Conservation (phyloP, 2,888 invertebrate species). For the Sialis fuliginosa region DNA sequence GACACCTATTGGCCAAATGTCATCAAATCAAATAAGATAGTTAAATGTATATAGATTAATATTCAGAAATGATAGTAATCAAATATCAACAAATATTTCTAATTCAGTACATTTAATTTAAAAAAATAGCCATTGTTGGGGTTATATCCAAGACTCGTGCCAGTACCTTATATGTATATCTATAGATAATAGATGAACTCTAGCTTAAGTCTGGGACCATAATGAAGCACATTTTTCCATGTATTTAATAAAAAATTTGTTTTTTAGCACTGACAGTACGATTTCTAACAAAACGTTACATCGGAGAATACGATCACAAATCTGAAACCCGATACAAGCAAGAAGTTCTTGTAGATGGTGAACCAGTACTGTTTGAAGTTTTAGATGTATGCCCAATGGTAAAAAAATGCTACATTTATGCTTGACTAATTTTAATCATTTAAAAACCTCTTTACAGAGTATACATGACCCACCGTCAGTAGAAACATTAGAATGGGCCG, state of each 20-base stretch:
- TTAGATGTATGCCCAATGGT: constrained; percentile 79
- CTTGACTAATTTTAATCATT: not conserved
- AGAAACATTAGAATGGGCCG: constrained; percentile 76
- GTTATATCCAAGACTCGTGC: too few relatives aligned
- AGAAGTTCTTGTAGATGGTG: constrained; percentile 74
- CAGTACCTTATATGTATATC: too few relatives aligned
- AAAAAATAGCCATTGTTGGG: too few relatives aligned
- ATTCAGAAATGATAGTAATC: too few relatives aligned
- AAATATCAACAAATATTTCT: too few relatives aligned
- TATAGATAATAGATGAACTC: too few relatives aligned
- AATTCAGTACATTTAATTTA: too few relatives aligned
- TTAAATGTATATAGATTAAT: too few relatives aligned
- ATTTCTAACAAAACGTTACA: constrained; percentile 82
- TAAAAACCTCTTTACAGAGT: constrained; percentile 29
- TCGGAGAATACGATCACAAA: constrained; percentile 89
- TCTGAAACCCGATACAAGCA: constrained; percentile 83
- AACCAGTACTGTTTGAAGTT: constrained; percentile 79
- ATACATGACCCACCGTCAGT: constrained; percentile 47
- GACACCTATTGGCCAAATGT: too few relatives aligned
- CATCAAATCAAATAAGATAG: too few relatives aligned
- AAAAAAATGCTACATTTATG: constrained; percentile 14
- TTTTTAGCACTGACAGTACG: constrained; percentile 67
- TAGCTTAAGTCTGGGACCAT: not conserved
- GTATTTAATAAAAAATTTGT: constrained; percentile 7
- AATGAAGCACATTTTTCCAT: not conserved